phyloP scores from a whole-genome alignment of 2,113 vertebrate genomes.

The Myocastor coypus region DNA sequence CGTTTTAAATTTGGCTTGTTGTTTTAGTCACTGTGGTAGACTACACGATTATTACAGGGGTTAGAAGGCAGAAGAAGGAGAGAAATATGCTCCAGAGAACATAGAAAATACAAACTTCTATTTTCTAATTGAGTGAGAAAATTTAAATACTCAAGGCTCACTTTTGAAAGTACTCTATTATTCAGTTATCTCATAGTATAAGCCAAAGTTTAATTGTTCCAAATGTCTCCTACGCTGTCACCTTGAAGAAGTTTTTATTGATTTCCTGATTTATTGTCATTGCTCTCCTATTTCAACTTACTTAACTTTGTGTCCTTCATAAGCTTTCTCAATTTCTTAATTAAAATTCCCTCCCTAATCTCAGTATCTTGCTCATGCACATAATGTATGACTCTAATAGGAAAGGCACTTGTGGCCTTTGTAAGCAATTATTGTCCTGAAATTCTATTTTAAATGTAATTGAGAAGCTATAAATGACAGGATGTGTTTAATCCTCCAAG shows the following conservation, averaged over 20 bases:
- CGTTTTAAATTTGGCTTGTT: background rate
- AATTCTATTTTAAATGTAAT: background rate
- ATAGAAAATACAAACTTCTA: background rate
- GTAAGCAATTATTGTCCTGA: background rate
- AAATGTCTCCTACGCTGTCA: background rate
- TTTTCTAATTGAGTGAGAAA: background rate
- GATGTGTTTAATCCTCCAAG: background rate
- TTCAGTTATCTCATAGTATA: background rate
- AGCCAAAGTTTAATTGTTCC: conserved; percentile 32
- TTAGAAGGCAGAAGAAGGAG: background rate
- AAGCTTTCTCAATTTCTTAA: background rate
- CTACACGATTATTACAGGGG: background rate
- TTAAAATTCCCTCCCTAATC: background rate
- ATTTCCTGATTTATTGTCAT: background rate
- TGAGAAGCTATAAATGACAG: background rate
- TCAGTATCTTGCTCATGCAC: accelerated
- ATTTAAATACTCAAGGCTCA: background rate
- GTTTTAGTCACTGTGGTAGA: background rate
- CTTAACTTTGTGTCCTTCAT: background rate
- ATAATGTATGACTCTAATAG: background rate
- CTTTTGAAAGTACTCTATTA: conserved; percentile 21
- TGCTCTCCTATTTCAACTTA: background rate
- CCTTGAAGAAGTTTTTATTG: background rate
- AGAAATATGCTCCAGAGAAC: background rate
- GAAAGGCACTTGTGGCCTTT: background rate